Evolutionary conservation across 1,140 invertebrate species (phyloP).

Genomic region (Galleria mellonella): DNA sequence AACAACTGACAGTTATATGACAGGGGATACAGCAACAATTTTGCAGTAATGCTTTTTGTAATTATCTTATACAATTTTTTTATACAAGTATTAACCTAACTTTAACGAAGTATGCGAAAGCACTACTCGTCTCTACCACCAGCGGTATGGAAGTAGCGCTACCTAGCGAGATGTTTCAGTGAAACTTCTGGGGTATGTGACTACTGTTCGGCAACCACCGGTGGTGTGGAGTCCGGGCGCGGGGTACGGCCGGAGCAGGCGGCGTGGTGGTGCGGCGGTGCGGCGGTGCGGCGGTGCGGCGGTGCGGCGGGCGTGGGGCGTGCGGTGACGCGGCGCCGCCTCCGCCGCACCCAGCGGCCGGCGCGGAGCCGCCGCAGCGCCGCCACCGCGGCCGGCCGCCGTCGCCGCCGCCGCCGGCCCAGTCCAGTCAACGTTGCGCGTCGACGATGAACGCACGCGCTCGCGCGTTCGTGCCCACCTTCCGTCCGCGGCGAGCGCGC

Average conservation of each 20-base stretch:
- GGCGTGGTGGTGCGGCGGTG: slow-evolving; percentile 12
- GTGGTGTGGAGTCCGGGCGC: slow-evolving; percentile 6
- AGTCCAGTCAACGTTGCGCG: background rate
- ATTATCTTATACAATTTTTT: too few species aligned
- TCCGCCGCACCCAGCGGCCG: slow-evolving; percentile 13
- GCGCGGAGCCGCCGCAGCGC: slow-evolving; percentile 10
- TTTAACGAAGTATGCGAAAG: too few species aligned
- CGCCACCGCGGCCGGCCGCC: slow-evolving; percentile 7
- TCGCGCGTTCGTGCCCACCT: background rate
- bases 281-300: slow-evolving; percentile 13
- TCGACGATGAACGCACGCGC: background rate
- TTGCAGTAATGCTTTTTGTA: too few species aligned
- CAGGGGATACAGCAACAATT: too few species aligned
- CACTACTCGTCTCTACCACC: too few species aligned
- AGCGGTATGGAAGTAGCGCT: too few species aligned
- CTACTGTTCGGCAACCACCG: too few species aligned
- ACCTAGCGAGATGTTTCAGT: too few species aligned
- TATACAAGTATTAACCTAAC: too few species aligned
- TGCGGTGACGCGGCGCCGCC: slow-evolving; percentile 14
- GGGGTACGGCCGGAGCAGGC: slow-evolving; percentile 15
- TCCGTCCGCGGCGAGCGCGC: slow-evolving; percentile 7
- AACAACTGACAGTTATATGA: too few species aligned
- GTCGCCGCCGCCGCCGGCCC: slow-evolving; percentile 6
- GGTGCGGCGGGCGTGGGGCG: slow-evolving; percentile 19
- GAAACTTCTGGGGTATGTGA: too few species aligned